phyloP scores from a whole-genome alignment of 2,113 vertebrate genomes.

The Mohoua ochrocephala region DNA sequence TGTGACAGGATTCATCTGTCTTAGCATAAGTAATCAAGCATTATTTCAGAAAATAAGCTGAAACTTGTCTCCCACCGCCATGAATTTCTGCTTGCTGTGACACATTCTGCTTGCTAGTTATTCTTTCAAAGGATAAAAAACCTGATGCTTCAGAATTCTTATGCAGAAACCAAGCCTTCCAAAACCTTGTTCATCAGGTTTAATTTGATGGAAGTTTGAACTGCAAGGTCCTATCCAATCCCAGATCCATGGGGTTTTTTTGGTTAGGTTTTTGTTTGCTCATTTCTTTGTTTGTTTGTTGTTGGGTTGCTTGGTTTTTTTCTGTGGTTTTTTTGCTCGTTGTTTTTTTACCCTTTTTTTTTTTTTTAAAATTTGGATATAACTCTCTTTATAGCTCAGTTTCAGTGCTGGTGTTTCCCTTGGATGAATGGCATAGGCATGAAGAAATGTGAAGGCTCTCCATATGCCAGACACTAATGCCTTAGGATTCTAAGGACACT shows the following conservation, averaged over 20 bases:
- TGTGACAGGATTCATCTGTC: neutral
- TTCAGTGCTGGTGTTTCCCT: neutral
- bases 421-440: neutral
- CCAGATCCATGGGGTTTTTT: fast-evolving
- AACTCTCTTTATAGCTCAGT: neutral
- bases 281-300: neutral
- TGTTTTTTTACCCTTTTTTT: neutral
- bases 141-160: neutral
- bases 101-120: neutral
- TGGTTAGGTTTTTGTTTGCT: too few species aligned
- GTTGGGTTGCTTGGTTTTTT: neutral
- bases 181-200: neutral
- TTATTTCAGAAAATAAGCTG: neutral
- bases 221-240: neutral
- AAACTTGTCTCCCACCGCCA: neutral
- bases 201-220: neutral
- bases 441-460: neutral
- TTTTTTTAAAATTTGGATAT: neutral
- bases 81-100: neutral
- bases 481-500: neutral
- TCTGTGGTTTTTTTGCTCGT: neutral
- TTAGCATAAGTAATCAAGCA: neutral
- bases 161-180: neutral
- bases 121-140: neutral
- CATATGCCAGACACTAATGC: neutral